phyloP scores from a whole-genome alignment of 23 tunicate genomes.

The Botrylloides violaceus region DNA sequence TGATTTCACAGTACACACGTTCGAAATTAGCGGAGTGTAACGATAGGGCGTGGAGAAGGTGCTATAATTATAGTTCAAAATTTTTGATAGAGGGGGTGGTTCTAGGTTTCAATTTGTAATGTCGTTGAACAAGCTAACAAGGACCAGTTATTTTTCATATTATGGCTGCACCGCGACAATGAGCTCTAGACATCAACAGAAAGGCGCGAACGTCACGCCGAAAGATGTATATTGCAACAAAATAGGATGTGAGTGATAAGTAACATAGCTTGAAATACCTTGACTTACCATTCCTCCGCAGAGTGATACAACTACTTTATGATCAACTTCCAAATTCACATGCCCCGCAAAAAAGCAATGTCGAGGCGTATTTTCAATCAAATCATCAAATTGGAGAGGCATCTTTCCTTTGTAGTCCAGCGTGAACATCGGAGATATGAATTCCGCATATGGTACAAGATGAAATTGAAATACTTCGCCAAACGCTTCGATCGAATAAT shows the following conservation, averaged over 20 bases:
- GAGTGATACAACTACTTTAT: slow-evolving; percentile 62
- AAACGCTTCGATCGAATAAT: slow-evolving; percentile 68
- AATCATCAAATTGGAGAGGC: slow-evolving; percentile 31
- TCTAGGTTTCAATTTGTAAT: no score
- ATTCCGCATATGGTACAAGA: slow-evolving; percentile 63
- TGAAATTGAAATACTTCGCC: slow-evolving; percentile 50
- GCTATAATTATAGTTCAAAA: no score
- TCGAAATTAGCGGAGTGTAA: no score
- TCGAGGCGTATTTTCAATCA: slow-evolving; percentile 48
- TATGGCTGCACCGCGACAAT: no score
- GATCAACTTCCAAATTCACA: slow-evolving; percentile 56
- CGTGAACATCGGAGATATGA: slow-evolving; percentile 84
- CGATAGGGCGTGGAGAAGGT: no score
- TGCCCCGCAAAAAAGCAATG: slow-evolving; percentile 88
- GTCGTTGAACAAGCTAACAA: no score
- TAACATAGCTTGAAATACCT: background rate
- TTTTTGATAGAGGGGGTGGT: no score
- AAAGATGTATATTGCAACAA: no score
- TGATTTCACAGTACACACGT: no score
- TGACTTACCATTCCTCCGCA: slow-evolving; percentile 87
- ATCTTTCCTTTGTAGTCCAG: slow-evolving; percentile 62
- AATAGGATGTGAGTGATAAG: background rate
- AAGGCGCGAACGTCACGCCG: no score
- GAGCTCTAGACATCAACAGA: no score
- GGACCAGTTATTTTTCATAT: no score